Base-by-base conservation (phyloP, 1,140 invertebrate genomes). In the Drosophila kikkawai region DNA sequence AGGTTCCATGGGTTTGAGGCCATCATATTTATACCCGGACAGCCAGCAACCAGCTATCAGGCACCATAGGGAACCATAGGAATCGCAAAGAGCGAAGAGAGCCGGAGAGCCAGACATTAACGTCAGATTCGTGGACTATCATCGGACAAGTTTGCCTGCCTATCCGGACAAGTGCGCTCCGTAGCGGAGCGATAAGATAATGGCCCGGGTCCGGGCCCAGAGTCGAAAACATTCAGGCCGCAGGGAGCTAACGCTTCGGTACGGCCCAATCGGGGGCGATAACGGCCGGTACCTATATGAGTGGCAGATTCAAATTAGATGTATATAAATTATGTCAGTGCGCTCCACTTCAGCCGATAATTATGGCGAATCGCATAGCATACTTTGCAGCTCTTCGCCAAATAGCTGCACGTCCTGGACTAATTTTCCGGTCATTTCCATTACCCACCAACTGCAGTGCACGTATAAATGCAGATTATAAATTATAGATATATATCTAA, bases 1-100 rank as follows among this genome's bases (percentile, higher is more conserved):
- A 91, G 79, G 66, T 85, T 82, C 47, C 56, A 75, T 56, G 76
- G 77, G 71, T 75, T 63, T 41, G 64, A 76, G 85, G 83, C 75
- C 80, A 74, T 71, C 88, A 90, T 86, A 85, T 85, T 85, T 90
- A 90, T 80, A 67, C 44, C 47, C 17, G 1, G 51, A n/a, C 15
- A 15, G 13, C 47, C 47, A 17, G 56, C 48, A 56, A 41, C 29
- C 41, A 47, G 37, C 44, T 55, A 55, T 55, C 51, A 55, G 51
- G 17, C 1, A 4, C 32, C 50, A 29, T 50, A 50, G 48, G 47
- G 26, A 32, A n/a, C 41, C 36, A 56, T 19, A 36, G 44, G 73
- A 87, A 75, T 88, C 17, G 80, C 73, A 78, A 60, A 17, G 7
- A 53, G 32, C 34, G 34, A 55, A 79, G 53, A 68, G 37, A 17